phyloP scores from a whole-genome alignment of 2,797 vertebrate genomes.

The Hirundo rustica region DNA sequence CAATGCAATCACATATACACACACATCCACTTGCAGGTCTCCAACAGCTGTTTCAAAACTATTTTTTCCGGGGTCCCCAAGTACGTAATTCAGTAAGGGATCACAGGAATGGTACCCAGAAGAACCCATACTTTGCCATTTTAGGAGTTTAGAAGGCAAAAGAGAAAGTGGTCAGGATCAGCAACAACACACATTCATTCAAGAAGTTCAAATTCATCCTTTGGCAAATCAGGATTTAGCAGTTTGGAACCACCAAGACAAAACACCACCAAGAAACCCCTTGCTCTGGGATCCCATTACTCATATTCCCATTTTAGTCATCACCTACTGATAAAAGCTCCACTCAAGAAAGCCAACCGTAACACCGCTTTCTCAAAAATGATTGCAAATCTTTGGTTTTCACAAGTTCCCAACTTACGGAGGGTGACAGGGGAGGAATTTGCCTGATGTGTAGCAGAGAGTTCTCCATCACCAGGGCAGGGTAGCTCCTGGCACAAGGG shows the following conservation, averaged over 20 bases:
- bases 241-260: not conserved
- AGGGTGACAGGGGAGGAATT: not conserved
- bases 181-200: not conserved
- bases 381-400: not conserved
- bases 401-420: accelerated
- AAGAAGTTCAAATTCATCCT: not conserved
- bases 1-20: not conserved
- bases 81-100: not conserved
- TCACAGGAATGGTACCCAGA: not conserved
- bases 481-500: not conserved
- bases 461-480: not conserved
- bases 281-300: not conserved
- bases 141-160: not conserved
- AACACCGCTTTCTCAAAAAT: not conserved
- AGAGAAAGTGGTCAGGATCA: not conserved
- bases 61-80: not conserved
- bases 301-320: not conserved
- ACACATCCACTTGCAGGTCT: not conserved
- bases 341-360: not conserved
- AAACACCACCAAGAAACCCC: not conserved
- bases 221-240: not conserved
- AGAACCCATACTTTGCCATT: not conserved
- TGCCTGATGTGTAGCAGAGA: not conserved
- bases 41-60: not conserved
- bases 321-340: not conserved